phyloP scores from a whole-genome alignment of 2,113 vertebrate species.

The Charina bottae region DNA sequence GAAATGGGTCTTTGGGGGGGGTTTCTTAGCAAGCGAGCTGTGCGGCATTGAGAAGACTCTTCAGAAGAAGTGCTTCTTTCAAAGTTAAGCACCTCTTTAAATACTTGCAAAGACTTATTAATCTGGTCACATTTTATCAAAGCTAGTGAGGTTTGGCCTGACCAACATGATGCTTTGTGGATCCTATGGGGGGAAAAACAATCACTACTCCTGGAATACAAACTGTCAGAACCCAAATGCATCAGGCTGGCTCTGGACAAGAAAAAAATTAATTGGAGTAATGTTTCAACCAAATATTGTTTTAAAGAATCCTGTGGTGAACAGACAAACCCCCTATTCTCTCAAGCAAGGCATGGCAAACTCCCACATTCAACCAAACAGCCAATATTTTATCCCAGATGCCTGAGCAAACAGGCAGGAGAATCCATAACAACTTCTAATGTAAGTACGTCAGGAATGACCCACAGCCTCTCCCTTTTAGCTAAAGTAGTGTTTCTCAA shows the following conservation, averaged over 20 bases:
- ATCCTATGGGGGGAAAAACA: neutral
- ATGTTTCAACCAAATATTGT: neutral
- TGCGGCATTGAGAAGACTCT: neutral
- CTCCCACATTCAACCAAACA: neutral
- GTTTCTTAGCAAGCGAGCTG: neutral
- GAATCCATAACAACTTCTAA: neutral
- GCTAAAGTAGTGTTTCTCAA: too few relatives aligned
- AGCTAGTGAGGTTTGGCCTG: neutral
- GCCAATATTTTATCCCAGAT: neutral
- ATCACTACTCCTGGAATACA: neutral
- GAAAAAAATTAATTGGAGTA: neutral
- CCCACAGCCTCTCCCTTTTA: too few relatives aligned
- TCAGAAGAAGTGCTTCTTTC: neutral
- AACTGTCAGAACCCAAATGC: neutral
- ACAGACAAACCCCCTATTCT: neutral
- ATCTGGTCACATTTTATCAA: neutral
- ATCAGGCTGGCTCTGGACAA: neutral
- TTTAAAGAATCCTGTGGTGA: neutral
- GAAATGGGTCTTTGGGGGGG: neutral
- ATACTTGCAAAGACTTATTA: neutral
- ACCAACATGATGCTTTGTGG: neutral
- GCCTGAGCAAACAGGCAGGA: neutral
- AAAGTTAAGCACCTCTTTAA: neutral
- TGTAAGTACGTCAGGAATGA: neutral
- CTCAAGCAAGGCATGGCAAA: neutral